phyloP scores from a whole-genome alignment of 2,888 invertebrate genomes.

The Eurytoma adleriae region DNA sequence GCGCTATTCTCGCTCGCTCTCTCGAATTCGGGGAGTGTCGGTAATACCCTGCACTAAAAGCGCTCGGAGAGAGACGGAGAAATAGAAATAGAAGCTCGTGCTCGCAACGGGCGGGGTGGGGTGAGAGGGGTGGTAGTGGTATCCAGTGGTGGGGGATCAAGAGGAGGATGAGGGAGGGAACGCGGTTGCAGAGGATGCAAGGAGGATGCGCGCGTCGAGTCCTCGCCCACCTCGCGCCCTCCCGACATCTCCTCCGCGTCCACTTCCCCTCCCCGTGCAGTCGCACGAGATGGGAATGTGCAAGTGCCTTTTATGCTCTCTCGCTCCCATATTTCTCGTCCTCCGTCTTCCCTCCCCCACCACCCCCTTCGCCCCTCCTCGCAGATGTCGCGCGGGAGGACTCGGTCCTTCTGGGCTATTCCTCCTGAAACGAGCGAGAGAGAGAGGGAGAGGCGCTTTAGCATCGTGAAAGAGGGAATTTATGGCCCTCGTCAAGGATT shows the following conservation, averaged over 20 bases:
- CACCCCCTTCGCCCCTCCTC: constrained; percentile 38
- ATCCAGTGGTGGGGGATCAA: constrained; percentile 10
- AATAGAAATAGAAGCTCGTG: constrained; percentile 46
- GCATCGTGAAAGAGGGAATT: constrained; percentile 51
- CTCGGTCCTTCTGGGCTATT: constrained; percentile 20
- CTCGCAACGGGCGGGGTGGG: background rate
- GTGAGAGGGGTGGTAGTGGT: background rate
- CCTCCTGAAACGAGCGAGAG: constrained; percentile 12
- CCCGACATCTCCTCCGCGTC: background rate
- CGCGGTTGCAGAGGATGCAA: constrained; percentile 19
- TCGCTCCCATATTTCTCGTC: constrained; percentile 18
- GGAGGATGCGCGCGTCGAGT: background rate
- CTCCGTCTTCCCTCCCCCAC: constrained; percentile 41
- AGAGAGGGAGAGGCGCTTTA: constrained; percentile 19
- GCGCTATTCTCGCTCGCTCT: background rate
- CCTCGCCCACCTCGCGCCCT: constrained; percentile 24
- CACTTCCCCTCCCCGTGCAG: constrained; percentile 24
- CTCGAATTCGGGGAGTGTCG: constrained; percentile 48
- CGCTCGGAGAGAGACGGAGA: constrained; percentile 25
- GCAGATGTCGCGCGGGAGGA: constrained; percentile 36
- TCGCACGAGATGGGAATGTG: constrained; percentile 51
- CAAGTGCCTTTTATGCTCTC: constrained; percentile 26
- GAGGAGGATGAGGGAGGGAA: constrained; percentile 43
- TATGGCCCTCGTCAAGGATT: constrained; percentile 56
- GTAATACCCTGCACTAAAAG: constrained; percentile 46